Evolutionary conservation across 2,113 vertebrate species (phyloP).

Genomic region (Anseranas semipalmata): DNA sequence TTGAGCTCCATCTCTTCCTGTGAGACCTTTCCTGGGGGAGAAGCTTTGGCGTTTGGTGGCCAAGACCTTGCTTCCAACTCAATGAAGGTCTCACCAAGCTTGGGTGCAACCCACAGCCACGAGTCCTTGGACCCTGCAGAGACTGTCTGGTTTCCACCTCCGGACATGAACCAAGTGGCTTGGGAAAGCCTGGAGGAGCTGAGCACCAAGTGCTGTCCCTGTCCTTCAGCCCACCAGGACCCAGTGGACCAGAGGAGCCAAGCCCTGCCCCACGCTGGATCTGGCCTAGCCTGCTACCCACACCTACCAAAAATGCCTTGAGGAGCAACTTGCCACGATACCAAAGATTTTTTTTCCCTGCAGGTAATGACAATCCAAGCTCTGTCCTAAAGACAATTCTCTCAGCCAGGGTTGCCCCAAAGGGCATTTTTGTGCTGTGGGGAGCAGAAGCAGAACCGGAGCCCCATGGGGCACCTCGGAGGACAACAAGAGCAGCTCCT

Average conservation of each 20-base stretch:
- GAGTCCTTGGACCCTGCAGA: background rate
- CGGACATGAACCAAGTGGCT: background rate
- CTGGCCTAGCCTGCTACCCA: background rate
- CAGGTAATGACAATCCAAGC: constrained; percentile 68
- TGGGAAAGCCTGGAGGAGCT: background rate
- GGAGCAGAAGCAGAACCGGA: background rate
- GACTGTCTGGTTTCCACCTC: background rate
- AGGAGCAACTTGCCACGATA: constrained; percentile 58
- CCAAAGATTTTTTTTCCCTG: constrained; percentile 62
- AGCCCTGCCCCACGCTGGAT: fast-evolving
- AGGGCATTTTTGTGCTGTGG: constrained; percentile 37
- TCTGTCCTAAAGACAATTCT: constrained; percentile 68
- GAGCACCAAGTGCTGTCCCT: background rate
- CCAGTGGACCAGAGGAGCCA: background rate
- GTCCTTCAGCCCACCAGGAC: background rate
- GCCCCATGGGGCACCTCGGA: fast-evolving
- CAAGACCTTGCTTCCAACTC: fast-evolving
- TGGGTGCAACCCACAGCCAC: background rate
- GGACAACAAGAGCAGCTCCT: background rate
- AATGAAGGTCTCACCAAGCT: background rate
- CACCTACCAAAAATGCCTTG: constrained; percentile 28
- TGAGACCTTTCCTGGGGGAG: background rate
- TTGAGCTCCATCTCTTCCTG: background rate
- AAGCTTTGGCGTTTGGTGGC: background rate
- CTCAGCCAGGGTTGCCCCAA: constrained; percentile 35